Evolutionary conservation across 2,113 vertebrate species (phyloP).

Genomic region (Psammodynastes pulverulentus): DNA sequence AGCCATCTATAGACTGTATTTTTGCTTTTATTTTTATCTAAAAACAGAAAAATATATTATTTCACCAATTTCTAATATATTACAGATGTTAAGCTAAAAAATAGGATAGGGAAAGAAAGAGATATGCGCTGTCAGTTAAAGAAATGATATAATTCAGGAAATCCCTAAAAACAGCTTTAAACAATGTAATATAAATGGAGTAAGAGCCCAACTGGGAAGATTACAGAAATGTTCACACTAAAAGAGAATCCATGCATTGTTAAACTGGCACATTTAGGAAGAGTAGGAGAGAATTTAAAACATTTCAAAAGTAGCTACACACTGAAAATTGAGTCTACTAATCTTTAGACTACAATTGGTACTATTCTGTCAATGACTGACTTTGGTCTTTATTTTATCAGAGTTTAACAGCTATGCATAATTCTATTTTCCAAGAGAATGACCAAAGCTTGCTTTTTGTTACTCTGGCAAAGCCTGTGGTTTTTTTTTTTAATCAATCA

Average conservation of each 20-base stretch:
- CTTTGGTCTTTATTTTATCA: slow-evolving; percentile 54
- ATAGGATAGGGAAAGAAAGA: neutral
- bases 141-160: slow-evolving; percentile 33
- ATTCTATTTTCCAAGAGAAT: slow-evolving; percentile 60
- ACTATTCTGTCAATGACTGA: slow-evolving; percentile 42
- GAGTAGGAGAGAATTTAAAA: slow-evolving; percentile 20
- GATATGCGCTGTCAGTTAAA: slow-evolving; percentile 19
- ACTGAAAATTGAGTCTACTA: slow-evolving; percentile 39
- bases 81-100: neutral
- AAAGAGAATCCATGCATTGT: neutral
- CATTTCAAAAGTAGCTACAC: neutral
- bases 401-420: slow-evolving; percentile 55
- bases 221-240: neutral
- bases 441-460: slow-evolving; percentile 33
- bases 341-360: slow-evolving; percentile 40
- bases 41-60: neutral
- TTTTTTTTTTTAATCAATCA: neutral
- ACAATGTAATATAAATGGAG: neutral
- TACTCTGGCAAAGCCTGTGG: neutral
- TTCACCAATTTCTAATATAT: neutral
- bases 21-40: neutral
- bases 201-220: slow-evolving; percentile 9
- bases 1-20: neutral
- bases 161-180: slow-evolving; percentile 19
- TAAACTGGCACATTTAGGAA: slow-evolving; percentile 35